phyloP scores from a whole-genome alignment of 2,888 invertebrate genomes.

The Drepana falcataria region DNA sequence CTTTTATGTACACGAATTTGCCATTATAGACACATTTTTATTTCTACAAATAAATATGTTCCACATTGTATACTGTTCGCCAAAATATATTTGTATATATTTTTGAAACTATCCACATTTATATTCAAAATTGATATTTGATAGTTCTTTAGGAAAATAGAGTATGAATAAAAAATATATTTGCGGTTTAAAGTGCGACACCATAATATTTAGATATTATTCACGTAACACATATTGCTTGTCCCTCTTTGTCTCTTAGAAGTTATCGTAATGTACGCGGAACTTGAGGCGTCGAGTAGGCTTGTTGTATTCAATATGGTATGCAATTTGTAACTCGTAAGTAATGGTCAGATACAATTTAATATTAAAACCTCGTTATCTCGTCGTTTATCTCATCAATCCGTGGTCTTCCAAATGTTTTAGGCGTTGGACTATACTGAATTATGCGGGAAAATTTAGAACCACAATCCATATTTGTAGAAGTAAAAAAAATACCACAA shows the following conservation, averaged over 20 bases:
- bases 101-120: slow-evolving; percentile 65
- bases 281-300: slow-evolving; percentile 34
- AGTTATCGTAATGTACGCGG: slow-evolving; percentile 30
- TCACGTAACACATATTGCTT: slow-evolving; percentile 33
- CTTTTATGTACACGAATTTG: slow-evolving; percentile 46
- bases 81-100: slow-evolving; percentile 67
- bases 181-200: slow-evolving; percentile 49
- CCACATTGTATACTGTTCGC: slow-evolving; percentile 62
- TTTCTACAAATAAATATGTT: slow-evolving; percentile 42
- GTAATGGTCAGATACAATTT: slow-evolving; percentile 55
- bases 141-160: slow-evolving; percentile 35
- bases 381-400: slow-evolving; percentile 32
- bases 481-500: no score
- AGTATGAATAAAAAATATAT: slow-evolving; percentile 9
- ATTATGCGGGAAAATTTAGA: slow-evolving; percentile 7
- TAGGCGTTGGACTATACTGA: slow-evolving; percentile 31
- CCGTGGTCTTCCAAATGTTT: slow-evolving; percentile 49
- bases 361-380: slow-evolving; percentile 16
- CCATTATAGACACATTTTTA: slow-evolving; percentile 56
- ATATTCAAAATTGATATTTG: slow-evolving; percentile 67
- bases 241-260: slow-evolving; percentile 38
- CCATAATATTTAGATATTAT: slow-evolving; percentile 41
- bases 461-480: no score
- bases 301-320: slow-evolving; percentile 48
- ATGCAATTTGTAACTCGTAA: slow-evolving; percentile 44